A percentile compares a stretch with the other conserved stretches of the same genome.
Evolutionary conservation across 2,797 vertebrate genomes (phyloP).

Genomic region (Girardinus metallicus): DNA sequence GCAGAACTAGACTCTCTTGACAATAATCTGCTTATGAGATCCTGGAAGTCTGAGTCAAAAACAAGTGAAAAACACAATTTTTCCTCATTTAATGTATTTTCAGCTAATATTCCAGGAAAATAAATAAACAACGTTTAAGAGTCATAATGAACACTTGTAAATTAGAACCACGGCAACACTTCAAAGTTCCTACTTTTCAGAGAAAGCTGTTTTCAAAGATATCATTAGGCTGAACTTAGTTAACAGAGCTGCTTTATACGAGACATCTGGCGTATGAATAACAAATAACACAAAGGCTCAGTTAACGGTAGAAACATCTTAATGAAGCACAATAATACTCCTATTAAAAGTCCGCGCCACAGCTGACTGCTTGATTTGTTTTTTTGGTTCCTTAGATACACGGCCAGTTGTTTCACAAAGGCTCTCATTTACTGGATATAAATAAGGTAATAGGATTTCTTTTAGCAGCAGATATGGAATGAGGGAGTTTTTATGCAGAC

Average conservation of each 20-base stretch:
- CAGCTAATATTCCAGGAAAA: slow-evolving; percentile 49
- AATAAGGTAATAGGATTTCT: slow-evolving; percentile 66
- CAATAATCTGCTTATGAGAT: slow-evolving; percentile 2
- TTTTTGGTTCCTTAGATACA: slow-evolving; percentile 68
- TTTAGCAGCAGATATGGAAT: slow-evolving; percentile 53
- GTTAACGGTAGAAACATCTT: slow-evolving; percentile 62
- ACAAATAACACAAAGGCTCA: slow-evolving; percentile 48
- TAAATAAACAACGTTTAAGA: slow-evolving; percentile 56
- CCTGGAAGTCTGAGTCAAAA: slow-evolving; percentile 18
- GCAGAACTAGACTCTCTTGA: background rate
- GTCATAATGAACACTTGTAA: slow-evolving; percentile 50
- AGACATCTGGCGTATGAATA: slow-evolving; percentile 72
- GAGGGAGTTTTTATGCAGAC: slow-evolving; percentile 43
- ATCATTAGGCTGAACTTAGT: slow-evolving; percentile 65
- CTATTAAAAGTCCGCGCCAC: slow-evolving; percentile 70
- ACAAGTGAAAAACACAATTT: slow-evolving; percentile 22
- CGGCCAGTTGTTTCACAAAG: slow-evolving; percentile 63
- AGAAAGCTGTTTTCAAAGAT: slow-evolving; percentile 43
- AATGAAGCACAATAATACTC: slow-evolving; percentile 70
- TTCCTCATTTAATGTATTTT: slow-evolving; percentile 41
- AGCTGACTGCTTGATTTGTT: slow-evolving; percentile 71
- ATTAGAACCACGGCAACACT: slow-evolving; percentile 61
- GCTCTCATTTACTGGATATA: slow-evolving; percentile 56
- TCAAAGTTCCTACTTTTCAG: slow-evolving; percentile 49
- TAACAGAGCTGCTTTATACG: slow-evolving; percentile 61